A percentile compares a stretch with the other conserved stretches of the same genome.
These are phyloP conservation scores for Colletes collaris DNA, from an alignment of 2,888 invertebrate species.

Conservation along the genomic window DNA sequence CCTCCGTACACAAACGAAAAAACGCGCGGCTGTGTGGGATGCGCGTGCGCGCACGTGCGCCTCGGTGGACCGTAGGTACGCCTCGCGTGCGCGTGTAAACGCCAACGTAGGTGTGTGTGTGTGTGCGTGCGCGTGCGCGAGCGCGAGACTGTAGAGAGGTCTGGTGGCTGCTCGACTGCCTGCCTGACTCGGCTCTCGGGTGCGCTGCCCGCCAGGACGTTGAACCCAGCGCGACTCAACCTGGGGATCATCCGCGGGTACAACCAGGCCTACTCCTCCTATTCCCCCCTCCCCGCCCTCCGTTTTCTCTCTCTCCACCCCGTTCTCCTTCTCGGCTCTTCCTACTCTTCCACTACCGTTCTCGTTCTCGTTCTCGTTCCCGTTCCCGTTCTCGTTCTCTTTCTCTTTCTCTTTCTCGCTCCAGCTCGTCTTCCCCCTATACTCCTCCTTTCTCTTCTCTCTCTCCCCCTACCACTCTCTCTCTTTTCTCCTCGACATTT, in stretches of 20 bases:
- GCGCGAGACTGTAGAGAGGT: constrained; percentile 62
- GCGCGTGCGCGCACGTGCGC: constrained; percentile 45
- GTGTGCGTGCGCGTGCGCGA: background rate
- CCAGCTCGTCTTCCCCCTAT: background rate
- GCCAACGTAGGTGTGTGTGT: constrained; percentile 36
- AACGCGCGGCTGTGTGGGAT: constrained; percentile 15
- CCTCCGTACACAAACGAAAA: constrained; percentile 24
- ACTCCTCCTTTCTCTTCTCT: constrained; percentile 8
- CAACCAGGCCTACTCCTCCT: constrained; percentile 55
- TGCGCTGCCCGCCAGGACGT: constrained; percentile 83
- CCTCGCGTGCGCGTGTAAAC: constrained; percentile 36
- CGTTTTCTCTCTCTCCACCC: constrained; percentile 4
- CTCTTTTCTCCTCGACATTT: constrained; percentile 47
- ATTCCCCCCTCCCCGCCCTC: constrained; percentile 17
- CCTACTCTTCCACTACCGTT: constrained; percentile 21
- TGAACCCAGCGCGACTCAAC: constrained; percentile 83
- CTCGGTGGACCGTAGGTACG: constrained; percentile 43
- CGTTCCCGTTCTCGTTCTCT: background rate
- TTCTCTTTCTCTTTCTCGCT: constrained; percentile 13
- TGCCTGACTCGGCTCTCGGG: constrained; percentile 75
- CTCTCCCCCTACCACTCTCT: background rate
- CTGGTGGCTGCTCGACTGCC: constrained; percentile 72
- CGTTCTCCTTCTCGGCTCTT: constrained; percentile 20
- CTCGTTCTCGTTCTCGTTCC: constrained; percentile 20
- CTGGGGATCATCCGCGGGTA: constrained; percentile 78